Base-by-base conservation (phyloP, 1,140 invertebrate species). In the Drosophila eugracilis region DNA sequence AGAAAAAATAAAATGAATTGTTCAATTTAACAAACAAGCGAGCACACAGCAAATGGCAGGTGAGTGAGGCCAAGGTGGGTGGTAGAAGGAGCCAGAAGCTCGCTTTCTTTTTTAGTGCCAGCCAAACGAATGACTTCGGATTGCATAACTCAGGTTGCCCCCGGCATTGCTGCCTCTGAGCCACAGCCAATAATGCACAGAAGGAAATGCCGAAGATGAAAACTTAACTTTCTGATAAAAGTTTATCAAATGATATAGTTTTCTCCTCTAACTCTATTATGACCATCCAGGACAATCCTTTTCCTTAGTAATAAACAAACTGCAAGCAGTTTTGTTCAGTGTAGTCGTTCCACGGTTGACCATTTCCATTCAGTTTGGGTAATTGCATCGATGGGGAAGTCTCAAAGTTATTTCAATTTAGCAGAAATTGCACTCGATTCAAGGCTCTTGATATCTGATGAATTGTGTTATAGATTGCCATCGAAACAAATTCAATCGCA, bases 1-100 rank as follows among this genome's bases (percentile, higher is more conserved):
- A 57, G 24, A 59, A 72, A 52, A 39, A 73, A 72, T 59, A 71
- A 72, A 73, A 73, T 73, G 72, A 60, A 72, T 73, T 73, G 66
- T 73, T 73, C 69, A 73, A 72, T 73, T 73, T 73, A 73, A 72
- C 69, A 73, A 73, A 73, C 69, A 73, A 73, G 54, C 54, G 24
- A 71, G 10, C 45, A 41, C 39, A 44, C 14, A 22, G 36, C 67
- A 21, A 59, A n/a, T n/a, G 41, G 26, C 62, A 71, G 42, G 65
- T 53, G 65, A 69, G 45, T 1, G 34, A 39, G 30, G 32, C 9
- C n/a, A 17, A 42, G 54, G 15, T 41, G 28, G 17, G 36, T 14
- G 52, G 5, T 41, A 5, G 7, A 22, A 39, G 24, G 17, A n/a
- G n/a, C 7, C 21, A 26, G 21, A 17, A 49, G 52, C 24, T 41